Base-by-base conservation (phyloP, 2,888 invertebrate genomes). In the Trimorus sp. region DNA sequence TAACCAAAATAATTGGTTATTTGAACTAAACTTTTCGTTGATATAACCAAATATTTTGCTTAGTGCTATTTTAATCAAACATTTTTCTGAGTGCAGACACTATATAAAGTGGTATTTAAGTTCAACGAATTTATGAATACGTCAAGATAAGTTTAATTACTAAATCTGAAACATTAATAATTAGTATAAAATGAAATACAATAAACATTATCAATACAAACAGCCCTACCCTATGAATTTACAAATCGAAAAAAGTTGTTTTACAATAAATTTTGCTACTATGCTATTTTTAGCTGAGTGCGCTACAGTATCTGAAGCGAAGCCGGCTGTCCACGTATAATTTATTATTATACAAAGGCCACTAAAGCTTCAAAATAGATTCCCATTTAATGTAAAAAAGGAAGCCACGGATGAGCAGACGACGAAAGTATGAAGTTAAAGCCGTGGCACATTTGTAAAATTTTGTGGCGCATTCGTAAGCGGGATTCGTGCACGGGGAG, bases 381-480 rank as follows among this genome's bases (percentile, higher is more conserved):
- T 59, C 45, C 36, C 40, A 76, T 68, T 15, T 59, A 36, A n/a
- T 56, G 63, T 37, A 59, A 69, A 68, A 16, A 54, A 54, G 15
- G 6, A 14, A 56, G n/a, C 5, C 40, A 3, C 36, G 48, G 59
- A 54, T n/a, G 37, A 59, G 48, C 12, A 15, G 59, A 37, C 4
- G 38, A 54, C 51, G 42, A 60, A 71, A 49, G 68, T 62, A 74
- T 58, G 69, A 74, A 69, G 11, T n/a, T 16, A 26, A 60, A 68
- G 49, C 26, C 45, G 40, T 63, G 74, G 68, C 56, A 65, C 51
- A 36, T 63, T 69, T 60, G 75, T 75, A 70, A 82, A 65, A 71
- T 81, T 68, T 40, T 36, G 63, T 75, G 56, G 15, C 66, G 76
- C 62, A 71, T 81, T 68, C 63, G 70, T 66, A 71, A 71, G 70